Conservation (phyloP, 2,113 vertebrate genomes). For the Rutilus rutilus region DNA sequence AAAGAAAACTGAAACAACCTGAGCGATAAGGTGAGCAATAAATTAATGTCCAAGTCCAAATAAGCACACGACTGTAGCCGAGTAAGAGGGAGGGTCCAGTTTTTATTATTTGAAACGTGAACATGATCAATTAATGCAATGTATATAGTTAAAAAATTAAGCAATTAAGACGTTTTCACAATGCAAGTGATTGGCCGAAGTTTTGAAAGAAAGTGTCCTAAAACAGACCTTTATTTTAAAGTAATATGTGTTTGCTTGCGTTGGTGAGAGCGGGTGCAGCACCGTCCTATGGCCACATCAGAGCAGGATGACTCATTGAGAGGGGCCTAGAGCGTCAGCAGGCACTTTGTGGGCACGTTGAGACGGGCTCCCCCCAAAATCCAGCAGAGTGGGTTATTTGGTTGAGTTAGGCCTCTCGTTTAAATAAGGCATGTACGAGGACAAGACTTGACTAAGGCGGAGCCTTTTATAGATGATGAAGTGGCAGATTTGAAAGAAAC, state of each 20-base stretch:
- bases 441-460: not conserved
- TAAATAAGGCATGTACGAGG: constrained; percentile 23
- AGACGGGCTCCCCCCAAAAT: constrained; percentile 56
- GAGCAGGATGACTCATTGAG: constrained; percentile 72
- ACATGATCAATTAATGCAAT: constrained; percentile 67
- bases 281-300: constrained; percentile 72
- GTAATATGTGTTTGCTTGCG: constrained; percentile 62
- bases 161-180: not conserved
- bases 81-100: constrained; percentile 63
- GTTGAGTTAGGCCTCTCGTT: constrained; percentile 28
- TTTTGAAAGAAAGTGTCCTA: not conserved
- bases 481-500: not conserved
- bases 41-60: constrained; percentile 77
- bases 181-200: not conserved
- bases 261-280: constrained; percentile 55
- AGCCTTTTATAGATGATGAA: constrained; percentile 10
- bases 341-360: constrained; percentile 42
- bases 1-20: constrained; percentile 67
- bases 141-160: constrained; percentile 72
- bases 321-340: constrained; percentile 61
- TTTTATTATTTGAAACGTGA: constrained; percentile 78
- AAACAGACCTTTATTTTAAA: not conserved
- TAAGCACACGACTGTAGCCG: constrained; percentile 72
- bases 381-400: constrained; percentile 52
- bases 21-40: constrained; percentile 78